phyloP scores from a whole-genome alignment of 1,140 invertebrate genomes.

The Trypoxylus dichotomus region DNA sequence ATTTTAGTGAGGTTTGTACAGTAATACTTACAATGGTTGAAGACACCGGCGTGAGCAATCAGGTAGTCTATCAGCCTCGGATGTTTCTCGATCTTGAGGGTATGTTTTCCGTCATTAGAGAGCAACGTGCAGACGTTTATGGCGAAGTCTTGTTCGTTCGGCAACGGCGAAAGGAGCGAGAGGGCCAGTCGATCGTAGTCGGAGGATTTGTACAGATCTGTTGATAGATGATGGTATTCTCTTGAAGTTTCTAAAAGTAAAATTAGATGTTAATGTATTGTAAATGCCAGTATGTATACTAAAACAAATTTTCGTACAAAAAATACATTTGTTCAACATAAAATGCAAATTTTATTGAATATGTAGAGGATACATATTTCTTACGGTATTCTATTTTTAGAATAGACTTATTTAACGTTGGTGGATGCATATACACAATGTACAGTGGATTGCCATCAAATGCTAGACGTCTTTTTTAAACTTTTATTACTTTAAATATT shows the following conservation, averaged over 20 bases:
- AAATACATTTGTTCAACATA: no score
- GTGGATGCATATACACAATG: no score
- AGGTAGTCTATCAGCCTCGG: constrained; percentile 86
- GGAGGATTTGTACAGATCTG: constrained; percentile 72
- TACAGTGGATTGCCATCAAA: no score
- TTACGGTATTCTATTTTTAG: no score
- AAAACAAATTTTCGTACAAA: no score
- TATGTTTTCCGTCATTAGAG: constrained; percentile 90
- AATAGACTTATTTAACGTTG: no score
- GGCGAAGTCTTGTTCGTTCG: constrained; percentile 98
- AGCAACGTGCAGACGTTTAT: constrained; percentile 95
- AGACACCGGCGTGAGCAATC: constrained; percentile 91
- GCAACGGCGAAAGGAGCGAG: constrained; percentile 89
- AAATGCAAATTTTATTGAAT: no score
- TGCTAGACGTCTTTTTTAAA: no score
- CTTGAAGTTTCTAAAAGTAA: constrained; percentile 65
- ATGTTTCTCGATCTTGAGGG: constrained; percentile 79
- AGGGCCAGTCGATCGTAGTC: constrained; percentile 87
- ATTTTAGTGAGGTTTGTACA: no score
- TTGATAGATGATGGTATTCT: constrained; percentile 68
- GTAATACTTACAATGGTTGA: constrained; percentile 73
- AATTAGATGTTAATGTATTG: not conserved
- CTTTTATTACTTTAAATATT: no score
- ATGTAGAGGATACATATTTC: no score
- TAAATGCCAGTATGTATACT: not conserved